Evolutionary conservation across 2,113 vertebrate species (phyloP).

Genomic region (Hemichromis elongatus): DNA sequence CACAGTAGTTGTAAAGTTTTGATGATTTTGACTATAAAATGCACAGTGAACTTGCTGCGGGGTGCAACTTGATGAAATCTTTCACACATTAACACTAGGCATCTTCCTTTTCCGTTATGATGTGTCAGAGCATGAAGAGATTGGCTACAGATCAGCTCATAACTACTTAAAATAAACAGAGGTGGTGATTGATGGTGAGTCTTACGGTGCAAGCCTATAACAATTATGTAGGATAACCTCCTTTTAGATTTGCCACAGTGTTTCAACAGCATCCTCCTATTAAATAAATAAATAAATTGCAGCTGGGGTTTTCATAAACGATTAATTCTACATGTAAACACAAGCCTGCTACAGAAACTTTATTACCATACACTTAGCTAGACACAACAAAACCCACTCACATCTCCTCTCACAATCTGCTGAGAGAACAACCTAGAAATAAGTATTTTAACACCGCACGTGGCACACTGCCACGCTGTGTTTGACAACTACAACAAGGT

Average conservation of each 20-base stretch:
- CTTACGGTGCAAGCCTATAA: not conserved
- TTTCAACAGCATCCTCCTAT: not conserved
- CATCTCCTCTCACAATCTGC: constrained; percentile 29
- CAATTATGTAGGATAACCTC: not conserved
- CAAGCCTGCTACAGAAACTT: not conserved
- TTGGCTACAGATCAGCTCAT: not conserved
- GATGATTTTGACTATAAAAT: not conserved
- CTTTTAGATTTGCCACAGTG: not conserved
- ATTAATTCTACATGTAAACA: not conserved
- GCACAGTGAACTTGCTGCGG: not conserved
- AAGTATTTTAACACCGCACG: constrained; percentile 33
- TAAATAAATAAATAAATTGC: not conserved
- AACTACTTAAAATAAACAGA: not conserved
- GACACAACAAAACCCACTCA: constrained; percentile 42
- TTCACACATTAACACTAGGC: not conserved
- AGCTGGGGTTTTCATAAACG: not conserved
- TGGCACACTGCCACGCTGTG: constrained; percentile 43
- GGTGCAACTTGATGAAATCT: not conserved
- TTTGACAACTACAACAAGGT: constrained; percentile 26
- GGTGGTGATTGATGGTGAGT: not conserved
- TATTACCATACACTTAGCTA: constrained; percentile 5
- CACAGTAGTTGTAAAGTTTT: not conserved
- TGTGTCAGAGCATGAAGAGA: not conserved
- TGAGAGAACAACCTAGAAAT: constrained; percentile 35
- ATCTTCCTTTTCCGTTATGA: constrained; percentile 19